Evolutionary conservation across 2,888 invertebrate species (phyloP).

Genomic region (Caenorhabditis auriculariae): DNA sequence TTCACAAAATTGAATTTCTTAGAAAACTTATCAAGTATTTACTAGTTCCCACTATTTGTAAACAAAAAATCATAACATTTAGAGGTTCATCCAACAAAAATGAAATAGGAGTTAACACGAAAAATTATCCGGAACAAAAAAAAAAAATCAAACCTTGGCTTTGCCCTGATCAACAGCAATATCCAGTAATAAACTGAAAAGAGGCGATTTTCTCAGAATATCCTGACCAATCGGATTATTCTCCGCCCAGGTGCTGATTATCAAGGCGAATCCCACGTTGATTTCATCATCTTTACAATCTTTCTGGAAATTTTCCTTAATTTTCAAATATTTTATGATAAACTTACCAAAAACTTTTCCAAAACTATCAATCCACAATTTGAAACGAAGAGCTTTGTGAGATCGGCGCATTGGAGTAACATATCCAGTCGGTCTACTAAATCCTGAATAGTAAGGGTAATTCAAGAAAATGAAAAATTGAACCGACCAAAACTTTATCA

Average conservation of each 20-base stretch:
- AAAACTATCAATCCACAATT: constrained; percentile 5
- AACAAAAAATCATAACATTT: no score
- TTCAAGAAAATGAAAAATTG: not conserved
- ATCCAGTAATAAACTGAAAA: constrained; percentile 1
- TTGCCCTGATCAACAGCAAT: no score
- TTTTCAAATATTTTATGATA: not conserved
- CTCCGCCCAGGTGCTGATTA: constrained; percentile 11
- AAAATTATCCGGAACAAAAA: no score
- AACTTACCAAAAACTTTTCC: constrained; percentile 6
- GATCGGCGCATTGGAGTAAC: constrained; percentile 7
- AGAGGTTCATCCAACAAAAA: no score
- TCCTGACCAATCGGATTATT: constrained; percentile 1
- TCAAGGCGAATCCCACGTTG: constrained; percentile 2
- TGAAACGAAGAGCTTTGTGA: constrained; percentile 2
- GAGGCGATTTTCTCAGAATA: not conserved
- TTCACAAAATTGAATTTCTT: no score
- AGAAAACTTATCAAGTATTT: no score
- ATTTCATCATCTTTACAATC: constrained; percentile 4
- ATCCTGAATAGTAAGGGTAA: constrained; percentile 2
- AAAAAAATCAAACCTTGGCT: no score
- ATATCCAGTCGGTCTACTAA: constrained; percentile 13
- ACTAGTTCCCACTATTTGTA: no score
- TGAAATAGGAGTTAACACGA: no score
- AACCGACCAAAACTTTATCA: not conserved
- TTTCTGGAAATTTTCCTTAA: constrained; percentile 3